phyloP scores from a whole-genome alignment of 2,888 invertebrate genomes.

The Tenthredo distinguenda region DNA sequence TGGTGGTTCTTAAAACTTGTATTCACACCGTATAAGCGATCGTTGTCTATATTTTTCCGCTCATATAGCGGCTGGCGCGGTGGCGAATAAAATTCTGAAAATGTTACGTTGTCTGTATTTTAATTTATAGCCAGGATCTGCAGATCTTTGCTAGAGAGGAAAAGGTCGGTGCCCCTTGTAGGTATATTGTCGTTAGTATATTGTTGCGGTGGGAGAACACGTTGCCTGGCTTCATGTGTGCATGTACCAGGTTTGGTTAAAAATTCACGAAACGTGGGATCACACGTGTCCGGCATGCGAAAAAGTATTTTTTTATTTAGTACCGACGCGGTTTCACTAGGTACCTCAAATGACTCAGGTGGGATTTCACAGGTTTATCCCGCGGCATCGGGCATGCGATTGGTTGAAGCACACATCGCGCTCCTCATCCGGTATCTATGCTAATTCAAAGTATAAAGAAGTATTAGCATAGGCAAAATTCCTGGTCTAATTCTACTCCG shows the following conservation, averaged over 20 bases:
- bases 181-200: conserved; percentile 10
- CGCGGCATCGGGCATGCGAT: not conserved
- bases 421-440: conserved; percentile 18
- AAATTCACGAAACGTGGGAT: conserved; percentile 66
- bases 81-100: conserved; percentile 21
- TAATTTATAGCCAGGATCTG: conserved; percentile 38
- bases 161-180: conserved; percentile 40
- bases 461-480: not conserved
- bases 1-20: not conserved
- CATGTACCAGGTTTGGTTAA: conserved; percentile 61
- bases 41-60: conserved; percentile 22
- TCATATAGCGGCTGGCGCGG: not conserved
- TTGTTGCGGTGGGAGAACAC: conserved; percentile 12
- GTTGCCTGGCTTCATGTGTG: not conserved
- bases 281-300: conserved; percentile 66
- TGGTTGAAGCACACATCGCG: not conserved
- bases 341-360: conserved; percentile 26
- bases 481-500: not conserved
- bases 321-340: not conserved
- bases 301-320: conserved; percentile 28
- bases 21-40: not conserved
- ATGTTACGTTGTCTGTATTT: conserved; percentile 11
- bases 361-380: conserved; percentile 32
- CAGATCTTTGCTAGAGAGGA: conserved; percentile 14
- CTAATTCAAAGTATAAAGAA: not conserved